Base-by-base conservation (phyloP, 2,113 vertebrate genomes). In the Pteruthius melanotis region DNA sequence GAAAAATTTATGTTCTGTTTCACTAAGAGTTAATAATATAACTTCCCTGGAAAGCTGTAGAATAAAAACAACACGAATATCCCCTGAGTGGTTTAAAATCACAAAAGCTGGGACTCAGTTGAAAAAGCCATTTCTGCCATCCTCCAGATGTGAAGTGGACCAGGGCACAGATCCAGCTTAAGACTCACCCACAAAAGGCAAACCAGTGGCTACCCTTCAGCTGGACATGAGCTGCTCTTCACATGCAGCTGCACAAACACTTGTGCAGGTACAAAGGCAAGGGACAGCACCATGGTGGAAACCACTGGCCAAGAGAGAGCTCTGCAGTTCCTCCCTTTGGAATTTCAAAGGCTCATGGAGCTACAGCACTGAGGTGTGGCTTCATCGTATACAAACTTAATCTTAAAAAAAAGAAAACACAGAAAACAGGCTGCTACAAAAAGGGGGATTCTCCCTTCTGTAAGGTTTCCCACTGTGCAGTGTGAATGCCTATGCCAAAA, bases 1-100 rank as follows among this genome's bases (percentile, higher is more conserved):
- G 11, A 44, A 17, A 71, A 66, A 57, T n/a, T 37, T 28, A 82
- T 44, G 4, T 49, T 52, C 18, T 66, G 8, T 82, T 84, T 87
- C 39, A 28, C 15, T 85, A 47, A 16, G 8, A 79, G 26, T 69
- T 57, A 64, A 30, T 61, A 42, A 28, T 13, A 4, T 13, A 56
- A 53, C 16, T 69, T 74, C 28, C 19, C 16, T 35, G 39, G n/a
- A 74, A 89, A 90, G 8, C 7, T 40, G 21, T 3, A 45, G 37
- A 77, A 77, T 27, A 57, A 52, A 72, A 76, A 19, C 4, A 49
- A 59, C 15, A 40, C 0, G 0, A 69, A 72, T 0, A 0, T 20
- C 15, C 37, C 45, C n/a, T 18, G 7, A 57, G 35, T n/a, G 61
- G 31, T 35, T 57, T 40, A 44, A 93, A 85, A 75, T 11, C 1